Conservation (phyloP, 92 coral and sea anemone genomes). For the Paramuricea clavata region DNA sequence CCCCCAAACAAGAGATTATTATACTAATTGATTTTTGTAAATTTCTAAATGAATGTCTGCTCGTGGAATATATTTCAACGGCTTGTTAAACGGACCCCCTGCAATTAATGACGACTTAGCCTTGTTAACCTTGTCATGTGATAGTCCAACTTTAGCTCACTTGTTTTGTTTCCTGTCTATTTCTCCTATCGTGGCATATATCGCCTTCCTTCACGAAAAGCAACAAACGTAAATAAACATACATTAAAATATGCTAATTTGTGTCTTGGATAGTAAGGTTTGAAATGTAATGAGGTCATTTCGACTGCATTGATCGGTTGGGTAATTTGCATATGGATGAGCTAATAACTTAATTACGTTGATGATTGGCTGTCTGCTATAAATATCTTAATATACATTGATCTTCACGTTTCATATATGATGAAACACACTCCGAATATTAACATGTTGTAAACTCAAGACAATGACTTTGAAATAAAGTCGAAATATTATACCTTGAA, state of each 20-base stretch:
- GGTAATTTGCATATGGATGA: neutral
- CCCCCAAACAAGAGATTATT: neutral
- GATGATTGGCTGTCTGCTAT: slow-evolving; percentile 14
- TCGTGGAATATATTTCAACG: slow-evolving; percentile 23
- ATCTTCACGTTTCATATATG: neutral
- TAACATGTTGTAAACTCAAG: too few species aligned
- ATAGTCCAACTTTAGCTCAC: neutral
- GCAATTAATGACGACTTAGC: neutral
- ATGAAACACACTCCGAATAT: neutral
- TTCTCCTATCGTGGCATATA: neutral
- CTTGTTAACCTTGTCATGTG: slow-evolving; percentile 60
- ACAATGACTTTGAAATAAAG: too few species aligned
- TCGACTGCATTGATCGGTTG: too few species aligned
- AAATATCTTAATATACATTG: neutral
- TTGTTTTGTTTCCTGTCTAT: slow-evolving; percentile 41
- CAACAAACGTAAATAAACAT: slow-evolving; percentile 34
- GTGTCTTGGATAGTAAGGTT: neutral
- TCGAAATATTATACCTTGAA: too few species aligned
- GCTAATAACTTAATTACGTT: neutral
- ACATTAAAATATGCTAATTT: neutral
- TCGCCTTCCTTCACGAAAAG: slow-evolving; percentile 14
- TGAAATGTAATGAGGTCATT: slow-evolving; percentile 9
- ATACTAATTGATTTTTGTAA: neutral
- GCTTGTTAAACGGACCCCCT: slow-evolving; percentile 43
- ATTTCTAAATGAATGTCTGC: neutral